Evolutionary conservation across 2,113 vertebrate genomes (phyloP), one percentile per base, ranked within the genome.

Genomic region (Heterotis niloticus): DNA sequence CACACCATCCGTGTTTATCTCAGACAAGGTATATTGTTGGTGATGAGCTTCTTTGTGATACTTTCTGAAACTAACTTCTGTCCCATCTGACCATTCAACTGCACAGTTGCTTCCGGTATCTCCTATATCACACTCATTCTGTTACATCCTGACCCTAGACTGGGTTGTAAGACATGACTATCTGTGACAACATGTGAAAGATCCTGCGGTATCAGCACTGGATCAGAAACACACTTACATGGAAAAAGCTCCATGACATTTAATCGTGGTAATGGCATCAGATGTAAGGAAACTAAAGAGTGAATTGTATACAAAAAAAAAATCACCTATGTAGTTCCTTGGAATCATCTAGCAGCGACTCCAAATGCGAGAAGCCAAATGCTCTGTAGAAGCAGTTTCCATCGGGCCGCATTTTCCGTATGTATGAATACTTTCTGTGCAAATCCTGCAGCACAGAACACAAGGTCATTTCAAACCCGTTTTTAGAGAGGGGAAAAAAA

Each of bases 331-430:
- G 93, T 79, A 97, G 88, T 20, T 98, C 95, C 92, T 95, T 95
- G 89, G 93, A 90, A 87, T 97, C 94, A 0, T 95, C 96, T 79
- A 98, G 89, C 81, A 96, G 91, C 0, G 96, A 95, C 84, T 98
- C 96, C 66, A 98, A 89, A 87, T 97, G 95, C 66, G 96, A 94
- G 77, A 97, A 97, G 57, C 96, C 95, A 1, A 98, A 98, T 0
- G 96, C 96, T 82, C 95, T 93, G 80, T 97, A 98, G 91, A 98
- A 98, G 83, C 96, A 98, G 89, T 98, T 98, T 2, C 96, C 96
- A 5, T 98, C 95, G 0, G 96, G 96, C 51, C 96, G 92, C 16
- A 95, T 97, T 90, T 96, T 95, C 26, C 95, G 93, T 82, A 98
- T 97, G 86, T 90, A 93, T 0, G 94, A 93, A 85, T 97, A 97